Conservation (phyloP, 2,888 invertebrate genomes). For the Arenicola marina region DNA sequence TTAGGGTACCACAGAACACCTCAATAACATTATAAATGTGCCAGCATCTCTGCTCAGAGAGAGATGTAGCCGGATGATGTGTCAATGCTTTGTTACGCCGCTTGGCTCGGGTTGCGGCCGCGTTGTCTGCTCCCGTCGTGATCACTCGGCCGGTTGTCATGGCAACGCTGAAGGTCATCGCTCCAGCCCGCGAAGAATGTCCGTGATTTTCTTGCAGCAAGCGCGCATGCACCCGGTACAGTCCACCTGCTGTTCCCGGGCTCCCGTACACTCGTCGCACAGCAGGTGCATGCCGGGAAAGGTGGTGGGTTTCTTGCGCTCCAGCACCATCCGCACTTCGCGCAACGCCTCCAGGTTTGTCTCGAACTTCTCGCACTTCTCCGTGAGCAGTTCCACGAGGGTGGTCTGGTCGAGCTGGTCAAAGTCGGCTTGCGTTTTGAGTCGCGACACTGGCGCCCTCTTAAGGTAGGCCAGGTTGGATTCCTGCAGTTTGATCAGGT, state of each 20-base stretch:
- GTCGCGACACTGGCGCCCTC: conserved; percentile 28
- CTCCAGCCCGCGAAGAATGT: conserved; percentile 27
- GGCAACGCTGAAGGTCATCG: too few relatives aligned
- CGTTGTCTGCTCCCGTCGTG: too few relatives aligned
- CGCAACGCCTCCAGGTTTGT: conserved; percentile 31
- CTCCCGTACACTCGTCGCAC: conserved; percentile 33
- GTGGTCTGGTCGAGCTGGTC: conserved; percentile 28
- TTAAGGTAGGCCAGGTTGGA: conserved; percentile 32
- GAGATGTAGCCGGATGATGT: too few relatives aligned
- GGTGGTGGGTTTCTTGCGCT: conserved; percentile 39
- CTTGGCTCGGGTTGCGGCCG: too few relatives aligned
- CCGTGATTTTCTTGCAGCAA: conserved; percentile 36
- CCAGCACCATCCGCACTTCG: conserved; percentile 38
- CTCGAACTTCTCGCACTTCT: conserved; percentile 38
- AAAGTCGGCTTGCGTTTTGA: conserved; percentile 31
- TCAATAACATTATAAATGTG: too few relatives aligned
- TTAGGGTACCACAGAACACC: too few relatives aligned
- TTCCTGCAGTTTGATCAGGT: conserved; percentile 27
- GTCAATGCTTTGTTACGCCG: too few relatives aligned
- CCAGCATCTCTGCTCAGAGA: too few relatives aligned
- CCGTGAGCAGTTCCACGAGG: conserved; percentile 29
- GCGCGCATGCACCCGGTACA: conserved; percentile 33
- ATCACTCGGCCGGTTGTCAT: too few relatives aligned
- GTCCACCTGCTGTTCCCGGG: conserved; percentile 37
- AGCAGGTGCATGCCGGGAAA: conserved; percentile 37